Percentiles rank a stretch among this genome's conserved stretches.
Conservation (phyloP, 2,113 vertebrate genomes). For the Hippocampus mohnikei region DNA sequence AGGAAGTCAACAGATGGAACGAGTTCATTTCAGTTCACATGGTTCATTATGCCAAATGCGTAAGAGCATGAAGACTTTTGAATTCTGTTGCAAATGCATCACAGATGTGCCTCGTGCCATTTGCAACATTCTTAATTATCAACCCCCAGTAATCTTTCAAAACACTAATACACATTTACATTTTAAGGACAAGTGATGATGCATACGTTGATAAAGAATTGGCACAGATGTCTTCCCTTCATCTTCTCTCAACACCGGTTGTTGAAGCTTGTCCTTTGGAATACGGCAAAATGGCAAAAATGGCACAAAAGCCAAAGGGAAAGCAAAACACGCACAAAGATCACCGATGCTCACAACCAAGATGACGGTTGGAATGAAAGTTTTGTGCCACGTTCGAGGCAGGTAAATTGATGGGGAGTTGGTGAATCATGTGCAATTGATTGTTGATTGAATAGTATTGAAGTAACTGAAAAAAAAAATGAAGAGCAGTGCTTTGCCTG, state of each 20-base stretch:
- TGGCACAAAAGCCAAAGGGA: no score
- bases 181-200: not conserved
- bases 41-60: not conserved
- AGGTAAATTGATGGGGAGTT: no score
- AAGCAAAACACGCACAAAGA: not conserved
- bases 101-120: not conserved
- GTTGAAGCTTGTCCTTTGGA: not conserved
- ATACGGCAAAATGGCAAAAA: not conserved
- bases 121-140: not conserved
- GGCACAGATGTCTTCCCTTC: not conserved
- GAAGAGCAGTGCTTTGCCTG: not conserved
- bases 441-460: not conserved
- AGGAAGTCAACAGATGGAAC: slow-evolving; percentile 9
- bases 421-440: no score
- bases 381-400: no score
- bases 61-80: slow-evolving; percentile 21
- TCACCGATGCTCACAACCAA: no score
- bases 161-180: not conserved
- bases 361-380: no score
- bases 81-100: slow-evolving; percentile 16
- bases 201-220: not conserved
- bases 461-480: not conserved
- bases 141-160: not conserved
- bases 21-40: slow-evolving; percentile 3
- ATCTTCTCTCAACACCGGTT: not conserved